Percentiles rank a stretch among this genome's conserved stretches.
phyloP scores from a whole-genome alignment of 2,888 invertebrate genomes.

The Crioceris asparagi region DNA sequence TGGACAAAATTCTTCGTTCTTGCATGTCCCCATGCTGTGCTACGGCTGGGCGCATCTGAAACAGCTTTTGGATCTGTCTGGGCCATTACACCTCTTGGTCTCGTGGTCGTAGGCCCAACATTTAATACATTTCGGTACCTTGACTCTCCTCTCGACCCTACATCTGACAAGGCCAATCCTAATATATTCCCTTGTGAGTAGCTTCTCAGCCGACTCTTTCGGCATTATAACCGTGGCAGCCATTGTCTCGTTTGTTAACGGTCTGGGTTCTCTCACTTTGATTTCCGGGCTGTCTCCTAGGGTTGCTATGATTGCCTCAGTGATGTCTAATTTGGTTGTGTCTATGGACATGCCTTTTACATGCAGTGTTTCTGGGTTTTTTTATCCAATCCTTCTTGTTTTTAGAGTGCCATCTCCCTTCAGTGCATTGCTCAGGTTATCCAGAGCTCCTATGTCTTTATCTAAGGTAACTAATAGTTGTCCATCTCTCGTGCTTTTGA shows the following conservation, averaged over 20 bases:
- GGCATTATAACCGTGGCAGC: background rate
- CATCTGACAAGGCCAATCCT: constrained; percentile 4
- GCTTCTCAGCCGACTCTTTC: background rate
- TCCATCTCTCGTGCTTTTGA: constrained; percentile 1
- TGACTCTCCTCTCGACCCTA: background rate
- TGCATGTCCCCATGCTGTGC: constrained; percentile 5
- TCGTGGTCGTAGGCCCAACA: constrained; percentile 8
- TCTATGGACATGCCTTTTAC: background rate
- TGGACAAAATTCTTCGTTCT: constrained; percentile 4
- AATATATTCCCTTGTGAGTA: background rate
- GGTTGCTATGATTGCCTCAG: background rate
- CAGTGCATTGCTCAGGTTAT: background rate
- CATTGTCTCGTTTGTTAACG: background rate
- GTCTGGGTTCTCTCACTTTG: background rate
- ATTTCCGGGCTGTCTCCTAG: too few relatives aligned
- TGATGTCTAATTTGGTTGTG: too few relatives aligned
- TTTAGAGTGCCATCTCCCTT: background rate
- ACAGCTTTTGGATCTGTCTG: constrained; percentile 6
- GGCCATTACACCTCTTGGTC: background rate
- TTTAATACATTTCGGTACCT: constrained; percentile 2
- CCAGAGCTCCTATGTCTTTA: background rate
- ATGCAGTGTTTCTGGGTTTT: background rate
- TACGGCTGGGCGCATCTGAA: constrained; percentile 7
- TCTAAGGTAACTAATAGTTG: background rate
- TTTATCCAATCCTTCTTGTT: background rate